These are phyloP conservation scores for Apostichopus parvimensis DNA, from an alignment of 35 echinoderm and acorn worm species.

Conservation along the genomic window DNA sequence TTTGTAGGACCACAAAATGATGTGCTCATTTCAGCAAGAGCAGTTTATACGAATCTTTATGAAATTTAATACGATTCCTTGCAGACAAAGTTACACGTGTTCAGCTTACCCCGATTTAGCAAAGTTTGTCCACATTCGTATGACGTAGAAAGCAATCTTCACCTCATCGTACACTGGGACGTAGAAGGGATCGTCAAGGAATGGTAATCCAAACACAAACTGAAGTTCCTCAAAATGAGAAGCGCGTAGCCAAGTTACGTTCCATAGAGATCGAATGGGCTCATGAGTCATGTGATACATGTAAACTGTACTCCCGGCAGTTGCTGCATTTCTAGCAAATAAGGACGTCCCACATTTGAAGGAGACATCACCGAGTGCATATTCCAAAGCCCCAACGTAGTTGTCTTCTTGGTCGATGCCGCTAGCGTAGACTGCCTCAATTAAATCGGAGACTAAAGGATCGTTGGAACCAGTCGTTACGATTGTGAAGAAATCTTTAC, in stretches of 20 bases:
- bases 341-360: slow-evolving; percentile 59
- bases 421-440: slow-evolving; percentile 6
- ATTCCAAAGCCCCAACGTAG: slow-evolving; percentile 2
- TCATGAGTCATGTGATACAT: slow-evolving; percentile 76
- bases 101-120: slow-evolving; percentile 65
- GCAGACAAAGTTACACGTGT: too few species aligned
- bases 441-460: not conserved
- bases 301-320: slow-evolving; percentile 57
- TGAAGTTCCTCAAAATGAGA: slow-evolving; percentile 63
- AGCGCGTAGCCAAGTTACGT: slow-evolving; percentile 43
- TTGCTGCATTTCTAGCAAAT: slow-evolving; percentile 1
- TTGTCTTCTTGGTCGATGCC: not conserved
- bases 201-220: slow-evolving; percentile 72
- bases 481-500: not conserved
- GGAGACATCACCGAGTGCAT: slow-evolving; percentile 30
- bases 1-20: too few species aligned
- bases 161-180: slow-evolving; percentile 44
- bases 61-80: too few species aligned
- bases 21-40: not conserved
- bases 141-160: slow-evolving; percentile 54
- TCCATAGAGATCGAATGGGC: slow-evolving; percentile 57
- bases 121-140: slow-evolving; percentile 69
- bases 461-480: not conserved
- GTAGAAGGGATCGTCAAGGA: slow-evolving; percentile 26
- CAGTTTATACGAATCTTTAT: too few species aligned